Evolutionary conservation across 2,113 vertebrate genomes (phyloP).

Genomic region (Rhipidura dahli): DNA sequence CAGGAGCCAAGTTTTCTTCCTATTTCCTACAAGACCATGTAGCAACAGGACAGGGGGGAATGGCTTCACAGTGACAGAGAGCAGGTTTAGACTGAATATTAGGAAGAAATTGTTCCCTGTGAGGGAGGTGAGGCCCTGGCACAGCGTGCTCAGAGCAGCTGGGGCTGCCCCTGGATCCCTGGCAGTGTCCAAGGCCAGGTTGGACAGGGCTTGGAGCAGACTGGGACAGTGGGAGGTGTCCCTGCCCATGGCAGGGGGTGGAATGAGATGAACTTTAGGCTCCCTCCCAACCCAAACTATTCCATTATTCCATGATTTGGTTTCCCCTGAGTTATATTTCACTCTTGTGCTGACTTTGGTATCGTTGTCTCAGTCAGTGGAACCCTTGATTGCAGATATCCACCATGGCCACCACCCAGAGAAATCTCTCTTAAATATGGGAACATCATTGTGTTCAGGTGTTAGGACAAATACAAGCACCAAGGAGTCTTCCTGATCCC

Average conservation of each 20-base stretch:
- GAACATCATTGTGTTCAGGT: background rate
- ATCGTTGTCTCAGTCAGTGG: background rate
- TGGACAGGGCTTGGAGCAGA: background rate
- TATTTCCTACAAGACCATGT: background rate
- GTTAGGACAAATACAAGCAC: background rate
- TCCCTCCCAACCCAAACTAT: background rate
- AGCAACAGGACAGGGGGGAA: background rate
- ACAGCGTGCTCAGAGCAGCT: background rate
- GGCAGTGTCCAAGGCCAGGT: rapidly evolving
- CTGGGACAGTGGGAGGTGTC: background rate
- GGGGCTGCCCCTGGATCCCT: background rate
- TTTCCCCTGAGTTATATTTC: background rate
- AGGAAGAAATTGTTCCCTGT: background rate
- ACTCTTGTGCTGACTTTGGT: background rate
- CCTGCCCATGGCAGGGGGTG: background rate
- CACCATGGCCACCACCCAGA: background rate
- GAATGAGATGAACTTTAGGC: background rate
- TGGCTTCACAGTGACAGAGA: background rate
- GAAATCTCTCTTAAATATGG: background rate
- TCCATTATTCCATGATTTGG: background rate
- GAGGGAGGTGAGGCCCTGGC: rapidly evolving
- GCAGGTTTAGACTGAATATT: background rate
- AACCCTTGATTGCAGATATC: background rate
- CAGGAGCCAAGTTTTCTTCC: background rate
- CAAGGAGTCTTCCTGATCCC: background rate